Conservation (phyloP, 2,797 vertebrate genomes). For the Selene dorsalis region DNA sequence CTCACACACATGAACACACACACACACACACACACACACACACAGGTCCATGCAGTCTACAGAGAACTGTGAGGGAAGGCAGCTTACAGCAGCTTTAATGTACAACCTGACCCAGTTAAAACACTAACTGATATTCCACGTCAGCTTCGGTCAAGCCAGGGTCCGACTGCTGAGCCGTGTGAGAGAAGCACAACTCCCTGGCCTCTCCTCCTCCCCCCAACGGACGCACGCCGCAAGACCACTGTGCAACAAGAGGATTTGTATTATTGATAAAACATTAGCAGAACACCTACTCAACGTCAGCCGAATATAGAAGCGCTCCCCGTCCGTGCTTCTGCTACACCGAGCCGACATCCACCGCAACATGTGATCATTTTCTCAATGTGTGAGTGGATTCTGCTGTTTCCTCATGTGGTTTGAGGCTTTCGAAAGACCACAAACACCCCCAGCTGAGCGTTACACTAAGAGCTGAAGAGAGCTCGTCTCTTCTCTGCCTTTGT, state of each 20-base stretch:
- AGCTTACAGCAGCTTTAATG: slow-evolving; percentile 50
- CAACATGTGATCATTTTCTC: slow-evolving; percentile 15
- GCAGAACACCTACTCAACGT: slow-evolving; percentile 34
- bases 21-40: neutral
- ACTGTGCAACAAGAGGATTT: slow-evolving; percentile 44
- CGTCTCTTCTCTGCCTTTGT: slow-evolving; percentile 4
- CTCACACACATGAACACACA: neutral
- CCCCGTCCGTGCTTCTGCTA: slow-evolving; percentile 11
- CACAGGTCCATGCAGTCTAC: neutral
- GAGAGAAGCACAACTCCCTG: slow-evolving; percentile 65
- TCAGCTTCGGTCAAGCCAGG: slow-evolving; percentile 62
- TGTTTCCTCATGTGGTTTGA: slow-evolving; percentile 33
- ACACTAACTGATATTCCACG: slow-evolving; percentile 73
- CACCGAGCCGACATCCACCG: neutral
- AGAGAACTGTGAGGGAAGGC: slow-evolving; percentile 8
- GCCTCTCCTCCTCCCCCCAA: slow-evolving; percentile 20
- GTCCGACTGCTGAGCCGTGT: slow-evolving; percentile 61
- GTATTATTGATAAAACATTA: slow-evolving; percentile 71
- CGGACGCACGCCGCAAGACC: slow-evolving; percentile 29
- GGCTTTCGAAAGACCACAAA: slow-evolving; percentile 37
- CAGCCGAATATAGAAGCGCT: slow-evolving; percentile 37
- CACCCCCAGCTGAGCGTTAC: slow-evolving; percentile 14
- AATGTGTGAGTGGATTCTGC: slow-evolving; percentile 9
- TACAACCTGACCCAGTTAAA: slow-evolving; percentile 74
- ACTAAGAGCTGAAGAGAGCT: slow-evolving; percentile 16